phyloP scores from a whole-genome alignment of 2,797 vertebrate species.

The Sebastes oblongus region DNA sequence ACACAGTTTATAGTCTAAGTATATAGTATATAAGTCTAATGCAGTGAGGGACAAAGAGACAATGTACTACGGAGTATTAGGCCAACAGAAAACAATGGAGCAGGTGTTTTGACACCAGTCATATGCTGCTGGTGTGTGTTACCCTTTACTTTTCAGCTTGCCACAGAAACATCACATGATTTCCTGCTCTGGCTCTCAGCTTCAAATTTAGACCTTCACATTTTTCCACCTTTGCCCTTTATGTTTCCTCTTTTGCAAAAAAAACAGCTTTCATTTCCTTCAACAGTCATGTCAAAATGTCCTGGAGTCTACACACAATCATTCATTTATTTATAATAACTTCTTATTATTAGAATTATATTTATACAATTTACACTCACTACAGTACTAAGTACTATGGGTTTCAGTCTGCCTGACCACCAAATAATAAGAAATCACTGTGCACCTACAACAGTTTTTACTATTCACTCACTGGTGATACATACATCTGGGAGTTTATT shows the following conservation, averaged over 20 bases:
- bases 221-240: not conserved
- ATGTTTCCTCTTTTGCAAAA: not conserved
- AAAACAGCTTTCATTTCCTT: not conserved
- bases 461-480: not conserved
- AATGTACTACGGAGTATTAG: too few relatives aligned
- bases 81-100: not conserved
- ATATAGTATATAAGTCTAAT: too few relatives aligned
- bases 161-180: not conserved
- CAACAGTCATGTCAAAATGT: not conserved
- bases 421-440: not conserved
- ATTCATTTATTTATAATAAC: not conserved
- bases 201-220: not conserved
- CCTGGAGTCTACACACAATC: not conserved
- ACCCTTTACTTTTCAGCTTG: not conserved
- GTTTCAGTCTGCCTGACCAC: not conserved
- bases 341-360: not conserved
- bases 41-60: too few relatives aligned
- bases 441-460: not conserved
- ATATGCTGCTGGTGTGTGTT: not conserved
- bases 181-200: not conserved
- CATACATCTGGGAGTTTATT: not conserved
- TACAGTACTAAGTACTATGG: too few relatives aligned
- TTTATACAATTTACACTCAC: too few relatives aligned
- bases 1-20: too few relatives aligned
- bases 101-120: not conserved